These are phyloP conservation scores for Archivesica marissinica DNA, from an alignment of 1,140 invertebrate species.

Conservation along the genomic window DNA sequence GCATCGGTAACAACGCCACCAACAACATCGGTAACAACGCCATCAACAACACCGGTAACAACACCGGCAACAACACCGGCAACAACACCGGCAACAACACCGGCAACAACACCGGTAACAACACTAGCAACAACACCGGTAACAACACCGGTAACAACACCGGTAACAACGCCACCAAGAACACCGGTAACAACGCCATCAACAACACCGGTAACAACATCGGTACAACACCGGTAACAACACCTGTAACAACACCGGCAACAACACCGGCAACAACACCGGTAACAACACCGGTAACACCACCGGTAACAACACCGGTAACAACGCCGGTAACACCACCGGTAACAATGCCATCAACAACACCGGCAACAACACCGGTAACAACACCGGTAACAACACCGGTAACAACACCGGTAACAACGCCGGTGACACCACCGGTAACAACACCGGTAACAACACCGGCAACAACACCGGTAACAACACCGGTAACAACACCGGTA, in stretches of 20 bases:
- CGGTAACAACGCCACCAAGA: neutral
- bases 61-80: neutral
- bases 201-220: no score
- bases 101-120: neutral
- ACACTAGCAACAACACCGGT: conserved; percentile 1
- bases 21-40: no score
- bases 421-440: neutral
- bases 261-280: conserved; percentile 1
- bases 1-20: no score
- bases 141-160: neutral
- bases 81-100: neutral
- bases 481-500: conserved; percentile 1
- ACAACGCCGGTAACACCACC: neutral
- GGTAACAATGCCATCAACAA: no score
- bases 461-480: conserved; percentile 1
- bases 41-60: no score
- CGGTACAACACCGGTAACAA: no score
- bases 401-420: conserved; percentile 1
- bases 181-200: no score
- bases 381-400: conserved; percentile 1
- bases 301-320: neutral
- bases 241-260: no score
- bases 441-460: conserved; percentile 1
- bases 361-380: conserved; percentile 1
- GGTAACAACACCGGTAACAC: neutral